Evolutionary conservation across 2,888 invertebrate genomes (phyloP).

Genomic region (Gymnoscelis rufifasciata): DNA sequence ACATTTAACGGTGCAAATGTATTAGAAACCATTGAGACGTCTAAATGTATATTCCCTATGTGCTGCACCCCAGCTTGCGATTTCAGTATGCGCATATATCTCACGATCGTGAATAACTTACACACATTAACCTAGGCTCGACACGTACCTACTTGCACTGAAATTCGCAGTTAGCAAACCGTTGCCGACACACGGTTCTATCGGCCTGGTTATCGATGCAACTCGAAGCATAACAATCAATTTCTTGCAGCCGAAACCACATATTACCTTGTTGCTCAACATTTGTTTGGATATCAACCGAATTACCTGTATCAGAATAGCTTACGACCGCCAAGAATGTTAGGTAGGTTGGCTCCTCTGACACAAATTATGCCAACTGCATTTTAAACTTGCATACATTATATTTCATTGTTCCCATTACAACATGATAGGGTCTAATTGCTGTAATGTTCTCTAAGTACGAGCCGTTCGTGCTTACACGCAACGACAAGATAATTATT

Average conservation of each 20-base stretch:
- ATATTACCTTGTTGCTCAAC: slow-evolving; percentile 30
- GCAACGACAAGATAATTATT: slow-evolving; percentile 42
- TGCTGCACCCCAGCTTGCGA: background rate
- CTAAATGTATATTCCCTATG: background rate
- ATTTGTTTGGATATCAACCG: slow-evolving; percentile 35
- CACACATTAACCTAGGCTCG: background rate
- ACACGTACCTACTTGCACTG: background rate
- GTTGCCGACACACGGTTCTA: slow-evolving; percentile 9
- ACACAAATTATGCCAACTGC: slow-evolving; percentile 52
- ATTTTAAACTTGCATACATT: slow-evolving; percentile 56
- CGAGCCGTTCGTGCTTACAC: slow-evolving; percentile 44
- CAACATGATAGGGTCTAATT: slow-evolving; percentile 69
- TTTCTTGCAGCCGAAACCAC: slow-evolving; percentile 15
- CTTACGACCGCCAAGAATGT: slow-evolving; percentile 31
- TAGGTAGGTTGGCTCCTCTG: slow-evolving; percentile 40
- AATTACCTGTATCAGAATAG: slow-evolving; percentile 30
- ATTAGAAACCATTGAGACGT: background rate
- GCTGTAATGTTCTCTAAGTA: slow-evolving; percentile 51
- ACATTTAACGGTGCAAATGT: background rate
- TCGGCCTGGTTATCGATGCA: slow-evolving; percentile 12
- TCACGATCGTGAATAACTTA: background rate
- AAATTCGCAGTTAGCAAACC: slow-evolving; percentile 12
- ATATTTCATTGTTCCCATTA: slow-evolving; percentile 67
- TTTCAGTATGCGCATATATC: background rate
- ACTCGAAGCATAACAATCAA: slow-evolving; percentile 13